A percentile compares a stretch with the other conserved stretches of the same genome.
phyloP scores from a whole-genome alignment of 2,797 vertebrate species.

The Thamnophis elegans region DNA sequence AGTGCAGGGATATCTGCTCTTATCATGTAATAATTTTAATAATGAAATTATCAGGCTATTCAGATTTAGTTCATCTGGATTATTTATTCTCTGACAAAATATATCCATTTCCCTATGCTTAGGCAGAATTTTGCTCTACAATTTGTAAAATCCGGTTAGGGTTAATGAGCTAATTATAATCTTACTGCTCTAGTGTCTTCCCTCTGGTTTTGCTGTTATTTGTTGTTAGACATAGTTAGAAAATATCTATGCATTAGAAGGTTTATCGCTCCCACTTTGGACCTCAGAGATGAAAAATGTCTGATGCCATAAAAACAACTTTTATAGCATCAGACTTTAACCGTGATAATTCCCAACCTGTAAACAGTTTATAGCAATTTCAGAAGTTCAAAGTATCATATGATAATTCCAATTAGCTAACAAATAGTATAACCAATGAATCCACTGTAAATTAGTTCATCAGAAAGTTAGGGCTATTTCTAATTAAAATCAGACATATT shows the following conservation, averaged over 20 bases:
- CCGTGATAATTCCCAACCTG: background rate
- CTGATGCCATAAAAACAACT: constrained; percentile 10
- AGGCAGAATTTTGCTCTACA: background rate
- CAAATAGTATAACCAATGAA: constrained; percentile 18
- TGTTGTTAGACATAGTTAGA: background rate
- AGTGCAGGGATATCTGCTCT: background rate
- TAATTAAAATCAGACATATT: constrained; percentile 40
- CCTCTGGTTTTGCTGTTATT: background rate
- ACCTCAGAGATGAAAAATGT: background rate
- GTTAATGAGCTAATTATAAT: background rate
- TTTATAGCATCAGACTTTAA: background rate
- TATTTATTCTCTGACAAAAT: background rate
- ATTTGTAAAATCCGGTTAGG: background rate
- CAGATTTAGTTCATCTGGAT: background rate
- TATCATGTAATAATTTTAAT: background rate
- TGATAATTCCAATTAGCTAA: constrained; percentile 19
- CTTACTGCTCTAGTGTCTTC: background rate
- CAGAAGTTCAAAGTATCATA: constrained; percentile 9
- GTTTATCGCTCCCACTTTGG: background rate
- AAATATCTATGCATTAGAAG: background rate
- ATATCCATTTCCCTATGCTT: background rate
- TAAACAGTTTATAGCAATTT: constrained; percentile 8
- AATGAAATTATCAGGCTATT: background rate
- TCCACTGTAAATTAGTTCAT: constrained; percentile 17
- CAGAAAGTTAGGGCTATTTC: constrained; percentile 19